These are phyloP conservation scores for Probosciger aterrimus DNA, from an alignment of 2,113 vertebrate species.

Conservation along the genomic window DNA sequence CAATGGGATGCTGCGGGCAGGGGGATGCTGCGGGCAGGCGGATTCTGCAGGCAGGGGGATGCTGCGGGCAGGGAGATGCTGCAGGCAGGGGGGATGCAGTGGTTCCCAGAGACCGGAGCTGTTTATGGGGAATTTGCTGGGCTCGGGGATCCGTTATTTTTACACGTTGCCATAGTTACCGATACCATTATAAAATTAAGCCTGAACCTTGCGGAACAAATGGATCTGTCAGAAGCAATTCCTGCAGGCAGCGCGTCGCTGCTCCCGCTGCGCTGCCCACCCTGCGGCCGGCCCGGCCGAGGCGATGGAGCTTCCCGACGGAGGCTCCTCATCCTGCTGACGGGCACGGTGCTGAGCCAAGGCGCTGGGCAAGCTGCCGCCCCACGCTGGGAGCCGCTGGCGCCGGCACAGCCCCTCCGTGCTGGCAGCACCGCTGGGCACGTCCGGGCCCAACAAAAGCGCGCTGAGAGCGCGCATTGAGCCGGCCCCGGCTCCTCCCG, in stretches of 20 bases:
- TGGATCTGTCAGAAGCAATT: slow-evolving; percentile 62
- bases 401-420: not conserved
- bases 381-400: not conserved
- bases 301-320: not conserved
- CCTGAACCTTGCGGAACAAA: slow-evolving; percentile 72
- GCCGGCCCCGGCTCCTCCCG: not conserved
- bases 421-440: slow-evolving; percentile 20
- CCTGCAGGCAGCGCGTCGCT: not conserved
- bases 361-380: not conserved
- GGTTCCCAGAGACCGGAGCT: not conserved
- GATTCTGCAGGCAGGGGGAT: too few species aligned
- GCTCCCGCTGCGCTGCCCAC: not conserved
- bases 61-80: not conserved
- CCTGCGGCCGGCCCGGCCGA: not conserved
- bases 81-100: not conserved
- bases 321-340: not conserved
- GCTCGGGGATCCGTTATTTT: slow-evolving; percentile 72
- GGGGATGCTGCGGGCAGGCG: not conserved
- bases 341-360: fast-evolving
- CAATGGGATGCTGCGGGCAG: not conserved
- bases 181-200: slow-evolving; percentile 75
- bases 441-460: not conserved
- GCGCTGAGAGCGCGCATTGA: not conserved
- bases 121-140: slow-evolving; percentile 47
- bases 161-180: slow-evolving; percentile 77